Percentiles rank a stretch among this genome's conserved stretches.
phyloP scores from a whole-genome alignment of 2,888 invertebrate species.

The Acanthosepion lycidas region DNA sequence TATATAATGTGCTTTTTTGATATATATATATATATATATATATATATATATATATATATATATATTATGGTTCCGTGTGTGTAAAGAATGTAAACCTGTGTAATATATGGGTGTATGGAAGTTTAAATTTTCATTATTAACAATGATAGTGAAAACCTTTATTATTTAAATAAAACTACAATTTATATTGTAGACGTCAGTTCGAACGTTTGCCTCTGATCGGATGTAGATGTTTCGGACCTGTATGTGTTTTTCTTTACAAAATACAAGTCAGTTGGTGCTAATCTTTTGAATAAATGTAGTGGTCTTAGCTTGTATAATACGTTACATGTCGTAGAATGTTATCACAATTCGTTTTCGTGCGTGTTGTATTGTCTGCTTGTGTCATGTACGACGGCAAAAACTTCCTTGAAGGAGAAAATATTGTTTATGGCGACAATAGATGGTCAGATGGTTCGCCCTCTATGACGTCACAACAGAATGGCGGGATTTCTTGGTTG shows the following conservation, averaged over 20 bases:
- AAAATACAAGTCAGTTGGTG: not conserved
- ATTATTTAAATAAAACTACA: not conserved
- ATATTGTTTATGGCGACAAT: not conserved
- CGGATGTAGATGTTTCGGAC: not conserved
- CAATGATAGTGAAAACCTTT: not conserved
- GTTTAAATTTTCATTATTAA: not conserved
- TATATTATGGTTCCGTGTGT: not conserved
- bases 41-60: conserved; percentile 33
- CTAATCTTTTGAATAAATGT: not conserved
- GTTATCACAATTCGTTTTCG: not conserved
- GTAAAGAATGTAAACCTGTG: not conserved
- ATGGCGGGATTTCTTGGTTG: not conserved
- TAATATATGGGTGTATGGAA: not conserved
- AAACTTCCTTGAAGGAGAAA: not conserved
- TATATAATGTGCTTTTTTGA: too few species aligned
- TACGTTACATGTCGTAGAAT: not conserved
- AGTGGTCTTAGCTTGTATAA: not conserved
- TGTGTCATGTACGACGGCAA: not conserved
- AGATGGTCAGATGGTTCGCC: not conserved
- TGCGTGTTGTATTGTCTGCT: not conserved
- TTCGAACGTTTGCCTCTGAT: not conserved
- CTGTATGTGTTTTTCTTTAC: not conserved
- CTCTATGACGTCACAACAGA: not conserved
- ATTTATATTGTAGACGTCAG: not conserved
- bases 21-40: not conserved